Base-by-base conservation (phyloP, 64 coral and sea anemone genomes). In the Catalaphyllia jardinei region DNA sequence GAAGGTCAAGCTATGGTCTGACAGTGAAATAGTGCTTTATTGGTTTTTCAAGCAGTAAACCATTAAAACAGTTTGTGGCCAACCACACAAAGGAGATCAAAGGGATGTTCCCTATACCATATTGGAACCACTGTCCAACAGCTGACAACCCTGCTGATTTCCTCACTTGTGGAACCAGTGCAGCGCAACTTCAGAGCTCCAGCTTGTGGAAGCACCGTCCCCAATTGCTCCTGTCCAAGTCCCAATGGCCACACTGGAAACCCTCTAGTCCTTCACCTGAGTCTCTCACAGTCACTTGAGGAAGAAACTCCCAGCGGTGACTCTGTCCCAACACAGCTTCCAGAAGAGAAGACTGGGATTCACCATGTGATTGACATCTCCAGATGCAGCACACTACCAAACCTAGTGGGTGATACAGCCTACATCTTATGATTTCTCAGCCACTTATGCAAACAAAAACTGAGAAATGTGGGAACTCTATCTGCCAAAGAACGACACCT, bases 21-120 rank as follows among this genome's bases (percentile, higher is more conserved):
- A 94, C 38, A 94, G 93, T 62, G 60, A 90, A 75, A 94, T 91
- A 19, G 88, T 94, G 8, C 88, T 94, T 19, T 19, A 82, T n/a
- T 91, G 93, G 83, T n/a, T 52, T 94, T 8, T 10, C 77, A 14
- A 94, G 87, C 71, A 67, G 20, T 11, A 89, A 94, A 62, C 38
- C 35, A 10, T 55, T 94, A 13, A 90, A 87, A 30, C 88, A 87
- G 72, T 94, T 91, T 71, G 52, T 94, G 15, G 79, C 78, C 27
- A 94, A 91, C 60, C 52, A 76, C 62, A 38, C 74, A 0, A 87
- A 91, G 49, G 88, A 90, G 31, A 87, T n/a, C n/a, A n/a, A n/a
- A n/a, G n/a, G n/a, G n/a, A n/a, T n/a, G n/a, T n/a, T n/a, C n/a
- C n/a, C n/a, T n/a, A n/a, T n/a, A n/a, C n/a, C n/a, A n/a, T 3